Percentiles rank a stretch among this genome's conserved stretches.
Evolutionary conservation across 2,797 vertebrate species (phyloP).

Genomic region (Parauchenoglanis ngamensis): DNA sequence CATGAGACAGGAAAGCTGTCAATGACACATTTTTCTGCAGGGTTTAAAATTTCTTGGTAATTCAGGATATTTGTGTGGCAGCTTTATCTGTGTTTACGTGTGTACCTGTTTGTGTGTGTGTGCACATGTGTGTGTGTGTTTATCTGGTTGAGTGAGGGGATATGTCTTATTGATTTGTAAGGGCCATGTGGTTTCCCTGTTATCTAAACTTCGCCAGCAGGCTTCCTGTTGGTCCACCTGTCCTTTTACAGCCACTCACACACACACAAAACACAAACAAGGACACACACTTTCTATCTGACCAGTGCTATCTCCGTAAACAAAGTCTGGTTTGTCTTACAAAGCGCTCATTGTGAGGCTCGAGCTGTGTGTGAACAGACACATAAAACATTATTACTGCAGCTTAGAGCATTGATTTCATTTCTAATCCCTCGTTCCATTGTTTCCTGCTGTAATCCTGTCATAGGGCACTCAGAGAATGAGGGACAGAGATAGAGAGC

Average conservation of each 20-base stretch:
- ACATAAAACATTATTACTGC: conserved; percentile 63
- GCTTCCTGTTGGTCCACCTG: conserved; percentile 58
- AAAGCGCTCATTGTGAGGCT: conserved; percentile 51
- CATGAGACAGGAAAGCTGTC: conserved; percentile 2
- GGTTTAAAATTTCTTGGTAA: conserved; percentile 48
- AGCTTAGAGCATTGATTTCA: conserved; percentile 69
- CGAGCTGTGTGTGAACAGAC: conserved; percentile 53
- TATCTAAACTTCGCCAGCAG: conserved; percentile 63
- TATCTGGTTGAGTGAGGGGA: conserved; percentile 59
- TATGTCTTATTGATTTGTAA: conserved; percentile 76
- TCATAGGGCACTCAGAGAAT: conserved; percentile 21
- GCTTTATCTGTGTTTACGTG: conserved; percentile 25
- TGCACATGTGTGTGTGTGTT: conserved; percentile 38
- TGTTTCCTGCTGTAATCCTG: conserved; percentile 69
- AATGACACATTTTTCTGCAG: conserved; percentile 60
- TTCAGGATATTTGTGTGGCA: conserved; percentile 22
- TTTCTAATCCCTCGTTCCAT: conserved; percentile 70
- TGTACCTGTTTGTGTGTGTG: conserved; percentile 10
- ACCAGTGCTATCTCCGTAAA: conserved; percentile 8
- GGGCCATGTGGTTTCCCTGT: conserved; percentile 66
- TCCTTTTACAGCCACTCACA: conserved; percentile 61
- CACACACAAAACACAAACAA: conserved; percentile 13
- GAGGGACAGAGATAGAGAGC: conserved; percentile 1
- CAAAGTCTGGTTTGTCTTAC: conserved; percentile 50
- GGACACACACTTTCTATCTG: conserved; percentile 5